Base-by-base conservation (phyloP, 1,140 invertebrate genomes). In the Hermatobates lingyangjiaoensis region DNA sequence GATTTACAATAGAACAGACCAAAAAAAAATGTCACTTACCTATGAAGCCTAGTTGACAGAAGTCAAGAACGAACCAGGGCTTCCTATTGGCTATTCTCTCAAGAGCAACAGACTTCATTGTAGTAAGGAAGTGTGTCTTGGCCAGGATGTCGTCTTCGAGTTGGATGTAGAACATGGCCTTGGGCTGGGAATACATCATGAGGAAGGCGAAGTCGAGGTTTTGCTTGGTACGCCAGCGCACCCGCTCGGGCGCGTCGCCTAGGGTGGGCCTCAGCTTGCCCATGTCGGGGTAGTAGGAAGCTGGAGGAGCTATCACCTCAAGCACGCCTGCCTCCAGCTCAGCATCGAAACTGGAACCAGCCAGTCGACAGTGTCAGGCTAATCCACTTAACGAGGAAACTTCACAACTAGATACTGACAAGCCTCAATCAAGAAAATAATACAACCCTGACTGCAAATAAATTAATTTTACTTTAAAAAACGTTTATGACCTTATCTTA, bases 131-230 rank as follows among this genome's bases (percentile, higher is more conserved):
- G 54, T 80, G 77, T 2, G 78, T 80, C 64, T 91, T 93, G 1
- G 88, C 82, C 24, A 95, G 70, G 54, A 97, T 87, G 64, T 98
- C 93, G 66, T 98, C 94, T 71, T 98, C 93, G 7, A 98, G 68
- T 74, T 96, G 87, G 18, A 87, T 72, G 58, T 86, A 86, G 63
- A 83, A 87, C 0, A 75, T 82, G 49, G 79, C 81, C 62, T 80
- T 81, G 0, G 76, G 75, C 59, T 89, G 84, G 10, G 83, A 83
- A 64, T 95, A 96, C 55, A 92, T 83, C 93, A 97, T 97, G 0
- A 98, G 70, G 66, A 90, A 97, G 4, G 90, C 83, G 66, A 87
- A 93, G 65, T 98, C 93, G 40, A 94, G 70, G 67, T 96, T 96
- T 66, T 98, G 93, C 63, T 97, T 98, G 1, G 90, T 91, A 45